Conservation (phyloP, 2,888 invertebrate genomes). For the Venusia cambrica region DNA sequence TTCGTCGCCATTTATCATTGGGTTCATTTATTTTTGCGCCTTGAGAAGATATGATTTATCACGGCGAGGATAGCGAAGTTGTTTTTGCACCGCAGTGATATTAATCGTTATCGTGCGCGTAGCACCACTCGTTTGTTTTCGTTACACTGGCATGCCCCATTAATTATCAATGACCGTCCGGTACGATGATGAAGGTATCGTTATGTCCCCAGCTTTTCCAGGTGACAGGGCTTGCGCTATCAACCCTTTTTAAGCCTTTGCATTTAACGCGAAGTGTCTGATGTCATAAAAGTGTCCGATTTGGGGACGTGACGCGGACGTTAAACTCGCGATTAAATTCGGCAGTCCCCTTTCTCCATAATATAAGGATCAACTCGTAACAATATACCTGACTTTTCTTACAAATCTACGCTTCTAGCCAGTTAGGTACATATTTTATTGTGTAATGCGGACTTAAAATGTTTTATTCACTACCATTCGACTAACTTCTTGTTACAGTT, state of each 20-base stretch:
- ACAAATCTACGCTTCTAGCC: constrained; percentile 12
- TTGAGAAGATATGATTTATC: constrained; percentile 78
- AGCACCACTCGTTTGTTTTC: constrained; percentile 77
- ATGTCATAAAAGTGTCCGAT: constrained; percentile 80
- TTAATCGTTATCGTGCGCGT: constrained; percentile 79
- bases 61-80: constrained; percentile 69
- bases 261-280: constrained; percentile 75
- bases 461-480: constrained; percentile 29
- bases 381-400: constrained; percentile 31
- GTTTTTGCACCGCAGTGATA: constrained; percentile 78
- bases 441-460: constrained; percentile 18
- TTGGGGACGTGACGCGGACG: constrained; percentile 69
- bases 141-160: constrained; percentile 75
- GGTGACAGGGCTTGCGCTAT: constrained; percentile 75
- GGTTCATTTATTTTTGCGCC: constrained; percentile 80
- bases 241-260: constrained; percentile 80
- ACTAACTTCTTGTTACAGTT: constrained; percentile 29
- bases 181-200: constrained; percentile 73
- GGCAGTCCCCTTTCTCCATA: constrained; percentile 55
- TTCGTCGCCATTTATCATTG: constrained; percentile 76
- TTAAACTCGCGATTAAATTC: constrained; percentile 69
- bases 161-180: constrained; percentile 81
- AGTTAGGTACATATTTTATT: constrained; percentile 11
- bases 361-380: constrained; percentile 53
- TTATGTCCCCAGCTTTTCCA: constrained; percentile 69